A percentile compares a stretch with the other conserved stretches of the same genome.
phyloP scores from a whole-genome alignment of 2,888 invertebrate species.

The Netelia inedita region DNA sequence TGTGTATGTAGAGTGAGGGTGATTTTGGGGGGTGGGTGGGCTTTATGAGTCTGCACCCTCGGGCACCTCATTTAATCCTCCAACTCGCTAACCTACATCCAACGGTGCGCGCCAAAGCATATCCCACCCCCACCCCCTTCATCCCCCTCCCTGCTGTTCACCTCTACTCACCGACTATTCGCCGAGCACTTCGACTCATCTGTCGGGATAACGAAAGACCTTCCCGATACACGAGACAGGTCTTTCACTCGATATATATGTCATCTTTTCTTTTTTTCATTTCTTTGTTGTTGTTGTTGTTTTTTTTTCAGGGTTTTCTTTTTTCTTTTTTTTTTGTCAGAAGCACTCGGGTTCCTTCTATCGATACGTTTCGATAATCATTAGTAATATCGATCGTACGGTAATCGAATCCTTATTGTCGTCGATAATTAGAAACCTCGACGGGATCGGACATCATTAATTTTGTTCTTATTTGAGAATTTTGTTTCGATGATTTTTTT shows the following conservation, averaged over 20 bases:
- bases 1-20: background rate
- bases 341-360: too few relatives aligned
- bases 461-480: too few relatives aligned
- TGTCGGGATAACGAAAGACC: conserved; percentile 10
- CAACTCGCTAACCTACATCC: conserved; percentile 69
- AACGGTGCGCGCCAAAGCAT: conserved; percentile 17
- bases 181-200: conserved; percentile 23
- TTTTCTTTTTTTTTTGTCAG: too few relatives aligned
- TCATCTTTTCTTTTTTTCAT: background rate
- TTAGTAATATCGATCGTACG: background rate
- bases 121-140: background rate
- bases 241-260: background rate
- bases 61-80: conserved; percentile 67
- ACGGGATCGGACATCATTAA: background rate
- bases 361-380: background rate
- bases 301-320: too few relatives aligned
- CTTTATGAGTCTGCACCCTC: conserved; percentile 60
- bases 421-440: background rate
- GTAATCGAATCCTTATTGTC: background rate
- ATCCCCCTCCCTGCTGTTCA: background rate
- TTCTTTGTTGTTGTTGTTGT: background rate
- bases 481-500: too few relatives aligned
- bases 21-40: background rate
- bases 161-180: background rate
- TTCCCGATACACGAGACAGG: background rate